Evolutionary conservation across 2,888 invertebrate genomes (phyloP).

Genomic region (Agonum fuliginosum): DNA sequence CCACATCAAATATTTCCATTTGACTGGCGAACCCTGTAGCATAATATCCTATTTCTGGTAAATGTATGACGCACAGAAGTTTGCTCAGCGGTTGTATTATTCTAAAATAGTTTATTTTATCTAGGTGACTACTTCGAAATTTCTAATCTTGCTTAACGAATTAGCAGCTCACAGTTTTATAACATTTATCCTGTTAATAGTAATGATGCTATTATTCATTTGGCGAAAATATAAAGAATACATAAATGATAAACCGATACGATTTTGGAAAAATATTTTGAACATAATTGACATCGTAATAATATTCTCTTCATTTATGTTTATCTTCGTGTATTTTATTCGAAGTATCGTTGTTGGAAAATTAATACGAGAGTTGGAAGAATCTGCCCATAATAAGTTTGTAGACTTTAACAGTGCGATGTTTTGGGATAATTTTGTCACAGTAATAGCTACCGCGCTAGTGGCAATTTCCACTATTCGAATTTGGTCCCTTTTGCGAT

Average conservation of each 20-base stretch:
- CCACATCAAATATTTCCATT: no score
- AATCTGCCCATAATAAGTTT: conserved; percentile 66
- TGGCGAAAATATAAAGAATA: conserved; percentile 62
- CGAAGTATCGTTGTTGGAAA: conserved; percentile 61
- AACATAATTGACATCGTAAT: conserved; percentile 65
- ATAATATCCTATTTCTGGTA: no score
- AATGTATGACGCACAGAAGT: background rate
- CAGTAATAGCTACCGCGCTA: conserved; percentile 64
- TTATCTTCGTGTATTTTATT: conserved; percentile 63
- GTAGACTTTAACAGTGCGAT: conserved; percentile 66
- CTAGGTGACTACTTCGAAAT: conserved; percentile 65
- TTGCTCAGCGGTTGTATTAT: background rate
- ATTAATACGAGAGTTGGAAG: conserved; percentile 63
- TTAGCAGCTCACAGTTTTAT: conserved; percentile 59
- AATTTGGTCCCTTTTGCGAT: conserved; percentile 67
- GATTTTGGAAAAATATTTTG: conserved; percentile 63
- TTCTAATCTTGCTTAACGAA: conserved; percentile 64
- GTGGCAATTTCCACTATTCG: conserved; percentile 67
- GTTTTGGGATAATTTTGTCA: conserved; percentile 64
- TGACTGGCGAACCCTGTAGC: no score
- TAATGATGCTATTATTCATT: conserved; percentile 62
- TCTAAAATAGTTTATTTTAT: conserved; percentile 62
- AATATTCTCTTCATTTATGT: conserved; percentile 63
- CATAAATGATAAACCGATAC: conserved; percentile 44
- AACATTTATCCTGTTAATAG: conserved; percentile 62